Evolutionary conservation across 2,797 vertebrate species (phyloP).

Genomic region (Emydoidea blandingii): DNA sequence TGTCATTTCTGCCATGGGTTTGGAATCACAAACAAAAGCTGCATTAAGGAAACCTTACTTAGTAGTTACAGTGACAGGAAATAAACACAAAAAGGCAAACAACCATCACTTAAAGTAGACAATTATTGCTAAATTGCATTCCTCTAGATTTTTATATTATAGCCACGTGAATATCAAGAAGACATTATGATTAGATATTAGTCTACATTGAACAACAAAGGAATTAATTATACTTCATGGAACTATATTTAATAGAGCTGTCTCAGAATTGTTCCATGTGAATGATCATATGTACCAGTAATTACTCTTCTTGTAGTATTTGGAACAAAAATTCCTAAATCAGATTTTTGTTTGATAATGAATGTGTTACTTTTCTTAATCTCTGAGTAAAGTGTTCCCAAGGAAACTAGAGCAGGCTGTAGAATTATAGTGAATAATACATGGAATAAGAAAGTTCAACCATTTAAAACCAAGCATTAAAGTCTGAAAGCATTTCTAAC

Average conservation of each 20-base stretch:
- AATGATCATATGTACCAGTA: neutral
- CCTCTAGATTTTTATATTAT: neutral
- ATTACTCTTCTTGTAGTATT: slow-evolving; percentile 45
- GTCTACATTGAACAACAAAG: slow-evolving; percentile 31
- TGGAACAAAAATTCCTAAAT: slow-evolving; percentile 38
- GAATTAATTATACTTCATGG: slow-evolving; percentile 14
- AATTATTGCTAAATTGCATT: neutral
- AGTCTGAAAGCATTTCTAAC: neutral
- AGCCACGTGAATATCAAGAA: neutral
- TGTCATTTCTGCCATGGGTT: neutral
- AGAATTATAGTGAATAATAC: neutral
- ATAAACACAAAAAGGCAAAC: neutral
- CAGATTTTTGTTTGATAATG: slow-evolving; percentile 47
- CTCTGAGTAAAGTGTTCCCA: slow-evolving; percentile 23
- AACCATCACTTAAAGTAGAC: neutral
- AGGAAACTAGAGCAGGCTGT: slow-evolving; percentile 13
- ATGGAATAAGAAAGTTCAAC: neutral
- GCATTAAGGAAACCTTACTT: neutral
- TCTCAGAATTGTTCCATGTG: neutral
- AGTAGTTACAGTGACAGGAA: neutral
- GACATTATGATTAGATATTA: neutral
- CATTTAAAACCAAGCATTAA: neutral
- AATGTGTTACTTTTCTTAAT: slow-evolving; percentile 42
- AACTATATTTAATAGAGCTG: slow-evolving; percentile 28
- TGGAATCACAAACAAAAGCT: neutral